These are phyloP conservation scores for Cossypha heuglini DNA, from an alignment of 2,797 vertebrate species.

Conservation along the genomic window DNA sequence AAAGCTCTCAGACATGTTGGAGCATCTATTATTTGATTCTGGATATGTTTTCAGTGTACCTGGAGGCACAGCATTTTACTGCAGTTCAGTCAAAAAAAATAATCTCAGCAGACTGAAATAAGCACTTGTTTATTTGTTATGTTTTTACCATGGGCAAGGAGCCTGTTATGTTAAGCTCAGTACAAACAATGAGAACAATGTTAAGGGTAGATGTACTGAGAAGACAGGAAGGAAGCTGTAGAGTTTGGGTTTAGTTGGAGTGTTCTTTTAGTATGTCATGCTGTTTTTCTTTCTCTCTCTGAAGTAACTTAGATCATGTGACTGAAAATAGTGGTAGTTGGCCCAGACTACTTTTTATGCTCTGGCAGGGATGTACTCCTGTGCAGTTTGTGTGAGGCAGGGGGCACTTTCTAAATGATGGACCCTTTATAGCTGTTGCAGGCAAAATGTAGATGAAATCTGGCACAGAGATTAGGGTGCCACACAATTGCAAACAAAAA, in stretches of 20 bases:
- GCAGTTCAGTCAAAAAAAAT: neutral
- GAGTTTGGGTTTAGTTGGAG: neutral
- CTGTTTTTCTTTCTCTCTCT: neutral
- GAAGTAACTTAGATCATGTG: neutral
- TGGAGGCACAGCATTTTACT: neutral
- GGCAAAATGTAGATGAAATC: neutral
- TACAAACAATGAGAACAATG: neutral
- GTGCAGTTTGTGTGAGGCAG: neutral
- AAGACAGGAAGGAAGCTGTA: neutral
- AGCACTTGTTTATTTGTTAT: neutral
- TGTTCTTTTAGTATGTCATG: neutral
- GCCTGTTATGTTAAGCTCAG: neutral
- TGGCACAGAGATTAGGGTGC: neutral
- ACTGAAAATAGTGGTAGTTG: neutral
- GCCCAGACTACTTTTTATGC: neutral
- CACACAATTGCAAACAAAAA: neutral
- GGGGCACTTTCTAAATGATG: neutral
- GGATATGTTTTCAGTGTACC: neutral
- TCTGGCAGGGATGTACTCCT: neutral
- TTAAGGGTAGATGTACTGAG: neutral
- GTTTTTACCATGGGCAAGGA: neutral
- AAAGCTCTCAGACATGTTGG: neutral
- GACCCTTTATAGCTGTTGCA: neutral
- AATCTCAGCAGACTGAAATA: neutral
- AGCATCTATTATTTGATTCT: fast-evolving